Percentiles rank a stretch among this genome's conserved stretches.
These are phyloP conservation scores for Heliconius hortense DNA, from an alignment of 2,888 invertebrate genomes.

Conservation along the genomic window DNA sequence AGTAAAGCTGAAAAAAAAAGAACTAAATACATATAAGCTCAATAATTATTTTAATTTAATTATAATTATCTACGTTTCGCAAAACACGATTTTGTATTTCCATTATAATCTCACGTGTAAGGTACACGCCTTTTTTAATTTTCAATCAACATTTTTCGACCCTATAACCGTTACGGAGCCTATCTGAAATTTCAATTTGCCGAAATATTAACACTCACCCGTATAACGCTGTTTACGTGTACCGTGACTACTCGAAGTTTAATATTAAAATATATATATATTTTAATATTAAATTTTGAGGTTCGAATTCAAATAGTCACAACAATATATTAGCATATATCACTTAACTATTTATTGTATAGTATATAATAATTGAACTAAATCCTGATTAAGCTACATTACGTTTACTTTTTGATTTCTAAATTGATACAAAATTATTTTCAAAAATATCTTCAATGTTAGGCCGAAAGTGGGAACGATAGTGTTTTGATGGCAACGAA, in stretches of 20 bases:
- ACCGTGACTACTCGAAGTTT: slow-evolving; percentile 19
- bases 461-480: too few species aligned
- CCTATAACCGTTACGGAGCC: slow-evolving; percentile 35
- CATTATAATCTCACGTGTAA: not conserved
- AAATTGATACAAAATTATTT: too few species aligned
- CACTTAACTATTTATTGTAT: too few species aligned
- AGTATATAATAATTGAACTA: too few species aligned
- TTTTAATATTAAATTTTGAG: too few species aligned
- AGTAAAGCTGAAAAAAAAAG: not conserved
- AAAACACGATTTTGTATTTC: not conserved
- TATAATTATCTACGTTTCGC: not conserved
- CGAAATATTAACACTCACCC: slow-evolving; percentile 31
- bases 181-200: slow-evolving; percentile 36
- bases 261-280: not conserved
- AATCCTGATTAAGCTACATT: too few species aligned
- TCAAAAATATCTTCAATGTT: too few species aligned
- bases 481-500: too few species aligned
- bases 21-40: not conserved
- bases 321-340: too few species aligned
- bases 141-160: slow-evolving; percentile 38
- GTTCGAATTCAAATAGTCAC: too few species aligned
- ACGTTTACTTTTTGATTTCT: too few species aligned
- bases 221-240: slow-evolving; percentile 11
- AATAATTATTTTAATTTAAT: not conserved
- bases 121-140: slow-evolving; percentile 33